Conservation (phyloP, 2,797 vertebrate genomes). For the Bryconaethiops microstoma region DNA sequence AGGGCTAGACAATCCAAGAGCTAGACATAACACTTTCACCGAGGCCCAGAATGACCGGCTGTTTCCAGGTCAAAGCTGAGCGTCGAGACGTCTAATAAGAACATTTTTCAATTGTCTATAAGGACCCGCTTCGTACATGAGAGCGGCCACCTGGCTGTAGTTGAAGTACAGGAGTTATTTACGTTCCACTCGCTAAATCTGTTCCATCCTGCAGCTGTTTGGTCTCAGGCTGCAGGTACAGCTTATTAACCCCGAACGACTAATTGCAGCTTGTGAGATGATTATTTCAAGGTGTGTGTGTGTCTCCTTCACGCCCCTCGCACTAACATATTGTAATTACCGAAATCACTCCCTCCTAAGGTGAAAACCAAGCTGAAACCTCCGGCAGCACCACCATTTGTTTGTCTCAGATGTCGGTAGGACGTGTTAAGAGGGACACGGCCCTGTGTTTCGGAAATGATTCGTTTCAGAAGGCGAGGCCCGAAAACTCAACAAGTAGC, state of each 20-base stretch:
- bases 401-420: not conserved
- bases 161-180: slow-evolving; percentile 11
- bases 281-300: slow-evolving; percentile 52
- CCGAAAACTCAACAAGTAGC: not conserved
- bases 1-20: too few species aligned
- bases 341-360: slow-evolving; percentile 39
- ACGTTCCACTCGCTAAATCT: slow-evolving; percentile 14
- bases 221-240: slow-evolving; percentile 11
- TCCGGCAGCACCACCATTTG: not conserved
- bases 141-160: not conserved
- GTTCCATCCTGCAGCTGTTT: not conserved
- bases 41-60: not conserved
- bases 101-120: not conserved
- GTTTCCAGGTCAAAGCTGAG: slow-evolving; percentile 9
- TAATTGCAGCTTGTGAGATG: slow-evolving; percentile 38
- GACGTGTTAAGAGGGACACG: not conserved
- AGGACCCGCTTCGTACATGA: not conserved
- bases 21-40: not conserved
- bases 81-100: slow-evolving; percentile 12
- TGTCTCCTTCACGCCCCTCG: slow-evolving; percentile 24
- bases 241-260: not conserved
- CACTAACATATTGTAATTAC: slow-evolving; percentile 38
- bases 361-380: slow-evolving; percentile 27
- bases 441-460: not conserved
- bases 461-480: not conserved